Evolutionary conservation across 64 coral and sea anemone genomes (phyloP), one percentile per base, ranked within the genome.

Genomic region (Pocillopora damicornis): DNA sequence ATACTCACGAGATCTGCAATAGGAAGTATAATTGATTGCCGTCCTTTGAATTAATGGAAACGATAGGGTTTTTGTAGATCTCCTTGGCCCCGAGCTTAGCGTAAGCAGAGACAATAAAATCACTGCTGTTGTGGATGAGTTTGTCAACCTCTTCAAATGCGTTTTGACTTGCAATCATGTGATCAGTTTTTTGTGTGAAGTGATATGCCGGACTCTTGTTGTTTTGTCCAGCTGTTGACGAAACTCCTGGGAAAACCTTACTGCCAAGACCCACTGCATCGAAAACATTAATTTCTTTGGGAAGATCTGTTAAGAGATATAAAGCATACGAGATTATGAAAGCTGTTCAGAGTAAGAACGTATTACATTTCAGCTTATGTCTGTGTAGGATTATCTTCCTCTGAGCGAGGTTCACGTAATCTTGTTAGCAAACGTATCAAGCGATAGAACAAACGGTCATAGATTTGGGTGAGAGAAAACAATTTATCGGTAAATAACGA

Each of bases 51-150:
- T 16, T 77, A 1, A 95, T 89, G 1, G 86, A 88, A 9, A 91
- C 58, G 38, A 95, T 95, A 0, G 93, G 23, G 59, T 95, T 92
- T 63, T 11, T 17, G 13, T 63, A 75, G 15, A 9, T 58, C n/a
- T 9, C 14, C 1, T 30, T 25, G 0, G 11, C 15, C 63, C 86
- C 75, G 10, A 95, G 25, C 67, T 95, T 95, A 2, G 58, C 60
- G 62, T 77, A 95, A 14, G 93, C 93, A 25, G 78, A 86, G 13
- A 95, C 86, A 15, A 68, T 65, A 36, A 95, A 95, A 79, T 95
- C 93, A 26, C 80, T 63, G 35, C 93, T 95, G 6, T 79, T 13
- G 30, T 78, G 63, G 73, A 92, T 89, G 9, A 95, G 66, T 26
- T 79, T 89, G 13, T 75, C 23, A 15, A 79, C 86, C 16, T 91